These are phyloP conservation scores for Papilio polyxenes DNA, from an alignment of 1,140 invertebrate genomes.

Conservation along the genomic window DNA sequence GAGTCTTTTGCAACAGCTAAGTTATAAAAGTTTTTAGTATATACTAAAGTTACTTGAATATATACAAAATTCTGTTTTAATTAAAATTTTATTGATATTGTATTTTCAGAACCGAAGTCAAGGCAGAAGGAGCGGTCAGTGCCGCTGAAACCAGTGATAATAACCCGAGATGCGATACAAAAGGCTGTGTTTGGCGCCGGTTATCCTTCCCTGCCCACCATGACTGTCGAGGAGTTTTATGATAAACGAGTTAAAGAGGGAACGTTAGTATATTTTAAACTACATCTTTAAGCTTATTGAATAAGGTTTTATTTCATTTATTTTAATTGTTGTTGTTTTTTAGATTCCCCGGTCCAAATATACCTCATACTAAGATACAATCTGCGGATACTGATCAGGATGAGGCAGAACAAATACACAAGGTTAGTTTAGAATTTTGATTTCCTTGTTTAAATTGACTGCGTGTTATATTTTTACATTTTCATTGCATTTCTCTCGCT, in stretches of 20 bases:
- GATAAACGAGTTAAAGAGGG: slow-evolving; percentile 92
- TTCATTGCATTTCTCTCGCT: no score
- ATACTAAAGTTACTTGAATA: background rate
- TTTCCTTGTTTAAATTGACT: background rate
- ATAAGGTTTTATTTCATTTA: slow-evolving; percentile 5
- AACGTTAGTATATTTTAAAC: slow-evolving; percentile 81
- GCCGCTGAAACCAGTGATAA: slow-evolving; percentile 94
- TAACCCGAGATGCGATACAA: slow-evolving; percentile 93
- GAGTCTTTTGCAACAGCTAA: no score
- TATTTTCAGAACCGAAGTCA: slow-evolving; percentile 58
- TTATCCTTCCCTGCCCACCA: slow-evolving; percentile 95
- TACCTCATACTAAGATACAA: slow-evolving; percentile 67
- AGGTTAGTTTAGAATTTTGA: slow-evolving; percentile 52
- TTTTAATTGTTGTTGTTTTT: background rate
- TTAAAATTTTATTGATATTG: no score
- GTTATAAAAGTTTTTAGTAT: background rate
- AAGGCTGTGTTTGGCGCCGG: slow-evolving; percentile 97
- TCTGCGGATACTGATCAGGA: slow-evolving; percentile 57
- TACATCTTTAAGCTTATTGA: slow-evolving; percentile 15
- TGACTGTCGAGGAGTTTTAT: slow-evolving; percentile 98
- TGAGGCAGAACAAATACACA: slow-evolving; percentile 61
- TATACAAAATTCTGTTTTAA: background rate
- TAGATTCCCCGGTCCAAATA: slow-evolving; percentile 67
- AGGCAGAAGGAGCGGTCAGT: slow-evolving; percentile 58
- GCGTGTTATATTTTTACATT: no score